Evolutionary conservation across 1,140 invertebrate species (phyloP).

Genomic region (Zaprionus vittiger): DNA sequence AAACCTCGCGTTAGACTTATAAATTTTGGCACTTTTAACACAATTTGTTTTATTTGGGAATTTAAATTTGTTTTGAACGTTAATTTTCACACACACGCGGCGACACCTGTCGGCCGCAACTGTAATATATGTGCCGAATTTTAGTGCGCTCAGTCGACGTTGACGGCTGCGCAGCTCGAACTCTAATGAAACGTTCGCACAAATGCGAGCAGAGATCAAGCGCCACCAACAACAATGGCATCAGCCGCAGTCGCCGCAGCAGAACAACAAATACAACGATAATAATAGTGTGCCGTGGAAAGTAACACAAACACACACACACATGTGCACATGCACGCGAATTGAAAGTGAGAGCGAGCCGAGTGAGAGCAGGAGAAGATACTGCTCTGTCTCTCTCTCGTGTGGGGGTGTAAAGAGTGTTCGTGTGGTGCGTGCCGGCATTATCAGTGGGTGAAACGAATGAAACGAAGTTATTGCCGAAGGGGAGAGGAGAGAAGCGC

Average conservation of each 20-base stretch:
- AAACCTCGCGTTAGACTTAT: constrained; percentile 26
- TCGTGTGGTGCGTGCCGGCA: constrained; percentile 41
- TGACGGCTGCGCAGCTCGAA: constrained; percentile 62
- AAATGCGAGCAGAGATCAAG: constrained; percentile 63
- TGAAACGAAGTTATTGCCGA: not conserved
- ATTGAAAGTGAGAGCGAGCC: constrained; percentile 68
- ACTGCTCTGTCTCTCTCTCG: not conserved
- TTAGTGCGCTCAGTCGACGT: constrained; percentile 50
- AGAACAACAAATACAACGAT: constrained; percentile 4
- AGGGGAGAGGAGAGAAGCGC: not conserved
- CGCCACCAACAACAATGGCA: constrained; percentile 36
- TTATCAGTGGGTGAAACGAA: constrained; percentile 39
- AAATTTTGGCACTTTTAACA: constrained; percentile 36
- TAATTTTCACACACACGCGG: constrained; percentile 52
- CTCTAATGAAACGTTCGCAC: constrained; percentile 58
- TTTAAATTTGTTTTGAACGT: constrained; percentile 41
- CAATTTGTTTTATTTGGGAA: constrained; percentile 28
- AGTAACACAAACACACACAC: constrained; percentile 8
- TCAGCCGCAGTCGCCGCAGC: not conserved
- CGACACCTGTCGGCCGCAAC: constrained; percentile 41
- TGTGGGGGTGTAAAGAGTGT: constrained; percentile 42
- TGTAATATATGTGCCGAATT: constrained; percentile 17
- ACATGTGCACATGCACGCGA: constrained; percentile 34
- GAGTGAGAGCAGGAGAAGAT: not conserved
- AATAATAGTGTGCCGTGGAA: constrained; percentile 11